Evolutionary conservation across 2,888 invertebrate genomes (phyloP), one percentile per base, ranked within the genome.

Genomic region (Cheilosia soror): DNA sequence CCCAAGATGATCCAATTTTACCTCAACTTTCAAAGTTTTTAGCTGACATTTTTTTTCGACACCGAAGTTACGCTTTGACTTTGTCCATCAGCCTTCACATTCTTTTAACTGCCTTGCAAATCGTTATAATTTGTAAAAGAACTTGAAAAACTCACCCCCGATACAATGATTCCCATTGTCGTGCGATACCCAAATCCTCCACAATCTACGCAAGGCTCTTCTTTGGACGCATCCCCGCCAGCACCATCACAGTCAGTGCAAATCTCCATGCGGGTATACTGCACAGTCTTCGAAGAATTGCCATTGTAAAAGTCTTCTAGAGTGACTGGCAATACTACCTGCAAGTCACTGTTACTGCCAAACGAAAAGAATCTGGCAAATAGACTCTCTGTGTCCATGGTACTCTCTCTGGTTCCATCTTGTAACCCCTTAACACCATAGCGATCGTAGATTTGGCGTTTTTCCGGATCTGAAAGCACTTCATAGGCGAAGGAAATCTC

Each of bases 401-500:
- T 89, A n/a, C 80, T 75, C 47, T 87, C 89, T n/a, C 90, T 93
- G 13, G 93, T 94, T 63, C 96, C 96, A 90, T 97, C 97, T 93
- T 97, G 97, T 88, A 98, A 93, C 0, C 97, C 98, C 90, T 97
- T 96, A 87, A 98, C 91, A 5, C 98, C 98, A 93, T 95, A 95
- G 89, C 95, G 95, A 92, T 98, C 98, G 91, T 98, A 98, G 49
- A 95, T 93, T 89, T 96, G 95, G 73, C 96, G 94, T 92, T 98
- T 98, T 89, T 97, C 96, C 4, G 96, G 94, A 93, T 98, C 97
- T 11, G 98, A 97, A 68, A 98, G 93, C 58, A 98, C 95, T 93
- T 98, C 98, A 92, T 98, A 98, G 0, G 98, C 98, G 93, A 96
- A 98, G 80, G 97, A 97, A 89, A 98, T 98, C 93, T 98, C 98